Base-by-base conservation (phyloP, 2,113 vertebrate species). In the zebrafish (Danio rerio) region DNA sequence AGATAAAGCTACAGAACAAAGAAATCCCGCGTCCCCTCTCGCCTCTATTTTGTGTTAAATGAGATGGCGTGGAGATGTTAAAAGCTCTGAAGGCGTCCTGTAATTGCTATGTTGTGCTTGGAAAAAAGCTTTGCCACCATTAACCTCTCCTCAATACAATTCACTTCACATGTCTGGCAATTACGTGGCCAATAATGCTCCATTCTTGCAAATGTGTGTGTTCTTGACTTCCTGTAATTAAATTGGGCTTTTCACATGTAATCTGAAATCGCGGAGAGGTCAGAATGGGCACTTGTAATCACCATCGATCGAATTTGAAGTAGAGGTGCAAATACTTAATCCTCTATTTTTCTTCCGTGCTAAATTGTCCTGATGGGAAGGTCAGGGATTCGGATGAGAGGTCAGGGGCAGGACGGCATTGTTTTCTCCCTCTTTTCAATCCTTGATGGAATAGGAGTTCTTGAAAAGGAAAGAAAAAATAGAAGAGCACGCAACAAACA, bases 91-190 rank as follows among this genome's bases (percentile, higher is more conserved):
- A 93, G 92, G 87, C 91, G 91, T 89, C 91, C 90, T 91, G 84
- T 92, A 95, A 93, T 95, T 94, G 94, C 91, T 91, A 88, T 94
- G 91, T 91, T 94, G 89, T 91, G 92, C 89, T 92, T 94, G 81
- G 87, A 65, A 77, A 83, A 94, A 94, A 90, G 90, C 91, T 91
- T 92, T 91, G 90, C 92, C 94, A 92, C 92, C 92, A 93, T 96
- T 95, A 95, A 96, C 95, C 93, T 94, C 92, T 91, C 91, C 88
- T 90, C 90, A 89, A 90, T 90, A 92, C 90, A 90, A 90, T 91
- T 92, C 90, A 91, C 90, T 91, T 91, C 88, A 86, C 88, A 90
- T 85, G 66, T 91, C 87, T 72, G 81, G 88, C 89, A 91, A 92
- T 93, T 92, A 91, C 88, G 87, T 87, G 75, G 11, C 78, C 88